A percentile compares a stretch with the other conserved stretches of the same genome.
These are phyloP conservation scores for Eubucco bourcierii DNA, from an alignment of 2,113 vertebrate species.

Conservation along the genomic window DNA sequence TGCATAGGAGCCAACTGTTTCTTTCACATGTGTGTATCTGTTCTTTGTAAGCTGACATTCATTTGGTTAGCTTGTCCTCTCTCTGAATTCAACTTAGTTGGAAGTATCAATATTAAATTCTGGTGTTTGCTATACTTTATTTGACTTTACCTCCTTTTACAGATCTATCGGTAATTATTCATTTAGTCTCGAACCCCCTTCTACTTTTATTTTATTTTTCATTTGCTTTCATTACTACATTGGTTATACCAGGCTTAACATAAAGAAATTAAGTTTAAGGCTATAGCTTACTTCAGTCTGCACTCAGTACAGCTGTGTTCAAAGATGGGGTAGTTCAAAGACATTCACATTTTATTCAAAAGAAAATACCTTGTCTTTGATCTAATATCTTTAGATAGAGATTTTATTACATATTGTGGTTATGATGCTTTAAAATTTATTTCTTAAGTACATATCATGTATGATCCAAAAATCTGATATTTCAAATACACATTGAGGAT, in stretches of 20 bases:
- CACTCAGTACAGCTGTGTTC: background rate
- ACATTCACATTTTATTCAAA: background rate
- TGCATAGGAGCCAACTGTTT: background rate
- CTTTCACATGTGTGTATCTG: background rate
- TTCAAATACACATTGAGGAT: background rate
- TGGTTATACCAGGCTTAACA: background rate
- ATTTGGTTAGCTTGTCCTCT: background rate
- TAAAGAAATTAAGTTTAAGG: background rate
- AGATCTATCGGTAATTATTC: background rate
- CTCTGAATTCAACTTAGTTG: background rate
- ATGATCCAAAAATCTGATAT: background rate
- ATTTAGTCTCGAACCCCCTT: background rate
- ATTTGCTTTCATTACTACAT: background rate
- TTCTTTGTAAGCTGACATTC: background rate
- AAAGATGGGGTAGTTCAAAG: background rate
- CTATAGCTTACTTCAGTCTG: background rate
- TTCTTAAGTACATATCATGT: background rate
- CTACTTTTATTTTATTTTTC: background rate
- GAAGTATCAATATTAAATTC: conserved; percentile 29
- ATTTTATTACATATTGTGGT: background rate
- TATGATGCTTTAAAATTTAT: background rate
- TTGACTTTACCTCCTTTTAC: background rate
- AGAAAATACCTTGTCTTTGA: background rate
- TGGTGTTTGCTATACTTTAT: background rate
- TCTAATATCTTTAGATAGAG: background rate